Evolutionary conservation across 2,797 vertebrate species (phyloP).

Genomic region (Vireo griseus): DNA sequence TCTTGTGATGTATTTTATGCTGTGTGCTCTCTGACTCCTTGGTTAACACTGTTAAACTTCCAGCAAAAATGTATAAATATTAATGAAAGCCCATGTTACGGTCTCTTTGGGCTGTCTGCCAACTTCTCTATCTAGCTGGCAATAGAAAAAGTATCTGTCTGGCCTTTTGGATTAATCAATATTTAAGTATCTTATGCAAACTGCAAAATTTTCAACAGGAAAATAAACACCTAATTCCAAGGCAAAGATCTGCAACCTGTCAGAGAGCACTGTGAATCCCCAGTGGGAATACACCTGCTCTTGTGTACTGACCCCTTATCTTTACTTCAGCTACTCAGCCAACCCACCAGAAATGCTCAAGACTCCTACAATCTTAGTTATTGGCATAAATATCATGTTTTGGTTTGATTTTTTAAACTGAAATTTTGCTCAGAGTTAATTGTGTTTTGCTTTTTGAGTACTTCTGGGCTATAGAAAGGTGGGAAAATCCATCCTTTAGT

Average conservation of each 20-base stretch:
- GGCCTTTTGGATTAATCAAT: slow-evolving; percentile 17
- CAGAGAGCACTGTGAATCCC: background rate
- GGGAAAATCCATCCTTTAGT: background rate
- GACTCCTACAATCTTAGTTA: background rate
- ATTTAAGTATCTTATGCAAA: background rate
- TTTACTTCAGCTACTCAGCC: background rate
- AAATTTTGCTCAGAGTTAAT: background rate
- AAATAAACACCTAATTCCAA: background rate
- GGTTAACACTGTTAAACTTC: background rate
- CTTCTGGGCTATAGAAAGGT: background rate
- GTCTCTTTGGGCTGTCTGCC: background rate
- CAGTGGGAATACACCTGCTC: background rate
- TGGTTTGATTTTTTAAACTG: background rate
- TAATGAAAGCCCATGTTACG: background rate
- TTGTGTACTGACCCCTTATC: background rate
- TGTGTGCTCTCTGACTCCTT: background rate
- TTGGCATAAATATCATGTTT: background rate
- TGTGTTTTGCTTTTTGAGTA: background rate
- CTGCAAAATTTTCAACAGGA: background rate
- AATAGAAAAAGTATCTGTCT: background rate
- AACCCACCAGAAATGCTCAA: background rate
- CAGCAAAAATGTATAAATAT: background rate
- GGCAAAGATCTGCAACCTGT: background rate
- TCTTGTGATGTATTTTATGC: background rate
- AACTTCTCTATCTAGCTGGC: background rate